Evolutionary conservation across 2,113 vertebrate genomes (phyloP), one percentile per base, ranked within the genome.

Genomic region (Equus przewalskii): DNA sequence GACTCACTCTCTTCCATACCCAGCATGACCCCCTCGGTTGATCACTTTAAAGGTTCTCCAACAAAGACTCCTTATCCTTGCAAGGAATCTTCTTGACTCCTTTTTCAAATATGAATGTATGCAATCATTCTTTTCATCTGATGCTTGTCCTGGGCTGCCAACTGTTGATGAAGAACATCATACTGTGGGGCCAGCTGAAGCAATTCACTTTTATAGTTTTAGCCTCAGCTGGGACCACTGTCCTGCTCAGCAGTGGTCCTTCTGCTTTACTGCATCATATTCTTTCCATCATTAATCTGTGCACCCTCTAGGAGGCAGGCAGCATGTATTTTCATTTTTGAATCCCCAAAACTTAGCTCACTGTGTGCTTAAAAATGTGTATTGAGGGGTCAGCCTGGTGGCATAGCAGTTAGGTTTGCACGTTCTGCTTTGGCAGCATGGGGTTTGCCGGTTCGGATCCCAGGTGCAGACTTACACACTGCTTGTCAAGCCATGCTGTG

Each of bases 1-100:
- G 1, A 12, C 13, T n/a, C 4, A 19, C 65, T 24, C 28, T 36
- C 22, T 81, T 51, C 21, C 44, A 2, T 19, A 9, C 6, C n/a
- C 41, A 58, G 21, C 0, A 56, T 3, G 7, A 24, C 0, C 0
- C 0, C 3, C 13, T 64, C 54, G 41, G 73, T 0, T 75, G 15
- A 24, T 46, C 21, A 33, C 1, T 46, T 89, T 10, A 19, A 46
- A 49, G 8, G 1, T 3, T 4, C 11, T 13, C 33, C 11, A 44
- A 7, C 2, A 60, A 90, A 76, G 2, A 21, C 13, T 85, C 0
- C 4, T 41, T 4, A n/a, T n/a, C 4, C 14, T 70, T 56, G 4
- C 7, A 5, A 70, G 28, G 8, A 1, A 91, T 7, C 5, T 33
- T 72, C 65, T 41, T 14, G 12, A 60, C 0, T 75, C 33, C 0